Percentiles rank a stretch among this genome's conserved stretches.
Conservation (phyloP, 2,113 vertebrate species). For the Prinia subflava region DNA sequence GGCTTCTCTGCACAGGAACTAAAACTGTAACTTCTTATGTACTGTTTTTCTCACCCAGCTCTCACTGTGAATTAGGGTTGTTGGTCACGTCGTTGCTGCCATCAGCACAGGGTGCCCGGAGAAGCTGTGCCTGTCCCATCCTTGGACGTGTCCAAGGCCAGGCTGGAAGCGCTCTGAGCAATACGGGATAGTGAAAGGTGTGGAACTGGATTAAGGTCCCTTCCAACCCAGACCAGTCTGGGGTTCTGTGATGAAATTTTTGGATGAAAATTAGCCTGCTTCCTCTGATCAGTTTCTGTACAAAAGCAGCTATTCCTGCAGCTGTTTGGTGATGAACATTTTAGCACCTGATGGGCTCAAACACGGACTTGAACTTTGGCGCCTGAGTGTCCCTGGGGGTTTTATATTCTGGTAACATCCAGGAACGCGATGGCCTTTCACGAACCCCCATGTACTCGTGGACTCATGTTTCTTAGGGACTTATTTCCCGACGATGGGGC, state of each 20-base stretch:
- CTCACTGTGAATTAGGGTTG: not conserved
- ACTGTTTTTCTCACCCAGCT: not conserved
- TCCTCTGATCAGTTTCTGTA: fast-evolving
- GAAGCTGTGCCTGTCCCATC: not conserved
- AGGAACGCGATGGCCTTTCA: fast-evolving
- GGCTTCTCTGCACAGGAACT: not conserved
- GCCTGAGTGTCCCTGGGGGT: fast-evolving
- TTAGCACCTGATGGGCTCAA: fast-evolving
- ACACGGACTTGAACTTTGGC: not conserved
- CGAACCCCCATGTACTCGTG: not conserved
- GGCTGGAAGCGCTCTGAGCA: fast-evolving
- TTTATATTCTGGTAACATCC: not conserved
- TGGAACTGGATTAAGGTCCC: too few species aligned
- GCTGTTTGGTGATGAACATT: fast-evolving
- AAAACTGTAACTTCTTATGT: fast-evolving
- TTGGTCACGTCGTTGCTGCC: too few species aligned
- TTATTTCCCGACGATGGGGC: not conserved
- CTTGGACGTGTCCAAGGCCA: not conserved
- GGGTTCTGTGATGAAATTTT: not conserved
- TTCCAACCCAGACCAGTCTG: too few species aligned
- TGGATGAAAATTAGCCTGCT: not conserved
- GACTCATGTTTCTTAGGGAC: too few species aligned
- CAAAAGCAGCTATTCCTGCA: not conserved
- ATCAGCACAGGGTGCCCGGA: fast-evolving
- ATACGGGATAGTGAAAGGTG: not conserved